Evolutionary conservation across 2,113 vertebrate genomes (phyloP).

Genomic region (Bubo blakistoni): DNA sequence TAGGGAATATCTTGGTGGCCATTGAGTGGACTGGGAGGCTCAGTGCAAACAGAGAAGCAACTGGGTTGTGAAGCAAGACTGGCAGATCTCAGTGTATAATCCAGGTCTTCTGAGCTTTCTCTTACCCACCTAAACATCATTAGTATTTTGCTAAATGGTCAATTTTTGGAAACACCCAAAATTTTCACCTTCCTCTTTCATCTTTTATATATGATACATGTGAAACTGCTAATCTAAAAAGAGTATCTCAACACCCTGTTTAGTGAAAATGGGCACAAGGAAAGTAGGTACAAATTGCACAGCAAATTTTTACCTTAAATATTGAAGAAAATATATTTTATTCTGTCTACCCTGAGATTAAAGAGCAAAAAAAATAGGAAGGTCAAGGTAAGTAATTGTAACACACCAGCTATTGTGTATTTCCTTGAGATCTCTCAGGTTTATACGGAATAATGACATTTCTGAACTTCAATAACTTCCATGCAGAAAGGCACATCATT

Average conservation of each 20-base stretch:
- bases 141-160: not conserved
- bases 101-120: not conserved
- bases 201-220: not conserved
- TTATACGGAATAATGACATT: constrained; percentile 13
- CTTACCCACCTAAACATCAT: not conserved
- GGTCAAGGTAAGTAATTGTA: not conserved
- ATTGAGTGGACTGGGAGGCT: fast-evolving
- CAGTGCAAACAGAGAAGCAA: not conserved
- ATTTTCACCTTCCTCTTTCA: not conserved
- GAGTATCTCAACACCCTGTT: not conserved
- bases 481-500: not conserved
- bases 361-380: not conserved
- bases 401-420: not conserved
- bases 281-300: not conserved
- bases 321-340: not conserved
- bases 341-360: not conserved
- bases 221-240: not conserved
- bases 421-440: not conserved
- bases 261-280: not conserved
- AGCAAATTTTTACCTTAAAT: not conserved
- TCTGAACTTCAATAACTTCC: constrained; percentile 17
- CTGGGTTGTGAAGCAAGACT: not conserved
- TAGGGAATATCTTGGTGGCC: fast-evolving
- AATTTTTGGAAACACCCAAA: not conserved
- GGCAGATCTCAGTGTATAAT: not conserved